Evolutionary conservation across 2,113 vertebrate genomes (phyloP).

Genomic region (Coptodon bakossiorum): DNA sequence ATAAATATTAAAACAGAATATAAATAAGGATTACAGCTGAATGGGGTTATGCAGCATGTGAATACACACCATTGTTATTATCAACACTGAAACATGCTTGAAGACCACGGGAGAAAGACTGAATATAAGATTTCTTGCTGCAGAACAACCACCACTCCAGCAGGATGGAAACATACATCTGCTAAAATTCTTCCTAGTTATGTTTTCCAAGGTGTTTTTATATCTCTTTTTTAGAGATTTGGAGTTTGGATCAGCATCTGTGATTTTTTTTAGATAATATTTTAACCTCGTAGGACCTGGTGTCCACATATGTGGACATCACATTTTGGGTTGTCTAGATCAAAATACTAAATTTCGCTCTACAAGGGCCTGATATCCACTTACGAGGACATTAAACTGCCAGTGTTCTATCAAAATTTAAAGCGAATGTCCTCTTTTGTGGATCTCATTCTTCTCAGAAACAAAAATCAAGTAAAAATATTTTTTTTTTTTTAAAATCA

Average conservation of each 20-base stretch:
- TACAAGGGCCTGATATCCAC: not conserved
- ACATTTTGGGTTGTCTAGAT: not conserved
- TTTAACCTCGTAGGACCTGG: not conserved
- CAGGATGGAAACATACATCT: not conserved
- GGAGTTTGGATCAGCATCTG: fast-evolving
- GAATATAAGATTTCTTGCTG: not conserved
- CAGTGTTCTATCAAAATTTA: fast-evolving
- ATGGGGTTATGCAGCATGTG: not conserved
- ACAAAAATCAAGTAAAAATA: not conserved
- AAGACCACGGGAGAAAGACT: not conserved
- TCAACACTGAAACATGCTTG: not conserved
- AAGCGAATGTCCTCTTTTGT: not conserved
- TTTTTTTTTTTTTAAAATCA: too few relatives aligned
- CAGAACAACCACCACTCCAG: not conserved
- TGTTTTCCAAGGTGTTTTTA: not conserved
- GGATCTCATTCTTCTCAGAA: not conserved
- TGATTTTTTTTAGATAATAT: not conserved
- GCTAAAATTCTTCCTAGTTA: not conserved
- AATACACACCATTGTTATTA: not conserved
- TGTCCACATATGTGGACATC: not conserved
- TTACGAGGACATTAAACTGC: not conserved
- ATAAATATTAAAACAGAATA: constrained; percentile 23
- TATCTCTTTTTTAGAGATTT: not conserved
- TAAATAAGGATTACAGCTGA: not conserved
- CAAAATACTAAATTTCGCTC: not conserved